A percentile compares a stretch with the other conserved stretches of the same genome.
Conservation (phyloP, 1,140 invertebrate species). For the Drosophila funebris region DNA sequence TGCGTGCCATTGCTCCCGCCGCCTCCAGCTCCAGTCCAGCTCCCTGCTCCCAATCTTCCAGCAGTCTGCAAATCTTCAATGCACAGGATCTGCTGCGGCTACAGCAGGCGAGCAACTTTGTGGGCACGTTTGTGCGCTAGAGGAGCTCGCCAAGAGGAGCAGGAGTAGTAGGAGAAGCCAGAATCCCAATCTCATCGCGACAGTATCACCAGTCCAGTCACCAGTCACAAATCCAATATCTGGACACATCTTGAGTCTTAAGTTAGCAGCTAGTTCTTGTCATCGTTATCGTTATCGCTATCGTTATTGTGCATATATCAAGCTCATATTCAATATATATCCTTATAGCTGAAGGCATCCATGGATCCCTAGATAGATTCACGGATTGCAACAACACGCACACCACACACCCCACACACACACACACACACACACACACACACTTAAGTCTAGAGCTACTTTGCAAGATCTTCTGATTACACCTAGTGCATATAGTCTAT, state of each 20-base stretch:
- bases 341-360: neutral
- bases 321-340: conserved; percentile 52
- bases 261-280: conserved; percentile 58
- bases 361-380: no score
- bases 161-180: neutral
- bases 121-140: conserved; percentile 36
- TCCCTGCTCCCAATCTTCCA: conserved; percentile 10
- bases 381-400: conserved; percentile 12
- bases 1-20: conserved; percentile 75
- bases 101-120: conserved; percentile 60
- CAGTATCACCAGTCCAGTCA: conserved; percentile 45
- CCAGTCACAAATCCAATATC: neutral
- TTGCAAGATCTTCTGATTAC: conserved; percentile 41
- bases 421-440: conserved; percentile 18
- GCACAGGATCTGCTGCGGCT: conserved; percentile 66
- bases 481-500: conserved; percentile 33
- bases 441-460: conserved; percentile 32
- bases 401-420: conserved; percentile 17
- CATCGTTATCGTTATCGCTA: conserved; percentile 20
- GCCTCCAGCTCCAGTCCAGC: neutral
- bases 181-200: conserved; percentile 30
- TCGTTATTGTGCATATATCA: conserved; percentile 59
- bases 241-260: conserved; percentile 32
- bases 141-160: no score
- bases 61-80: conserved; percentile 56